A percentile compares a stretch with the other conserved stretches of the same genome.
These are phyloP conservation scores for Melanostigma gelatinosum DNA, from an alignment of 2,113 vertebrate species.

Conservation along the genomic window DNA sequence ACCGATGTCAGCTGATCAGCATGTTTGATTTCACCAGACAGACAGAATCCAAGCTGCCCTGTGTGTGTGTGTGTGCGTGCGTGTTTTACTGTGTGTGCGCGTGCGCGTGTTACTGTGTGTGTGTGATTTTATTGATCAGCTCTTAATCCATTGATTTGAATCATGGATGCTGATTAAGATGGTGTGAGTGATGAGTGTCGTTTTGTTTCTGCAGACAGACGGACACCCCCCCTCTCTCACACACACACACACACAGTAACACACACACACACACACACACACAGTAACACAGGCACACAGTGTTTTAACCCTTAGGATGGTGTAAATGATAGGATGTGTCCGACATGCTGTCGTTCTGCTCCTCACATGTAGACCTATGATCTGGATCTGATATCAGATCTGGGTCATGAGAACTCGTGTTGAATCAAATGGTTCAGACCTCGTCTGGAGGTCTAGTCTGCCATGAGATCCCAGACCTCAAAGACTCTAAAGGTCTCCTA, in stretches of 20 bases:
- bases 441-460: background rate
- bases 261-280: slow-evolving; percentile 31
- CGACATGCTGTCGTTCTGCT: no score
- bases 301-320: no score
- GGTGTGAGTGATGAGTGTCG: background rate
- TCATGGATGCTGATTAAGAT: background rate
- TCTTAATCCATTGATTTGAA: slow-evolving; percentile 17
- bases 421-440: no score
- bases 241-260: slow-evolving; percentile 5
- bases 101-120: background rate
- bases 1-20: background rate
- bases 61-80: background rate
- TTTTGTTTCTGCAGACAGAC: slow-evolving; percentile 44
- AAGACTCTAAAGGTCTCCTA: no score
- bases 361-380: background rate
- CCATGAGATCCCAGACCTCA: background rate
- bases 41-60: no score
- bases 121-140: slow-evolving; percentile 15
- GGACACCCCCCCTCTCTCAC: slow-evolving; percentile 25
- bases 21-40: background rate
- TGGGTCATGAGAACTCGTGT: background rate
- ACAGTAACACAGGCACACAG: background rate
- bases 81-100: background rate
- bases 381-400: background rate
- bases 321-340: no score